Percentiles rank a stretch among this genome's conserved stretches.
Conservation (phyloP, 2,888 invertebrate genomes). For the Cephonodes hylas region DNA sequence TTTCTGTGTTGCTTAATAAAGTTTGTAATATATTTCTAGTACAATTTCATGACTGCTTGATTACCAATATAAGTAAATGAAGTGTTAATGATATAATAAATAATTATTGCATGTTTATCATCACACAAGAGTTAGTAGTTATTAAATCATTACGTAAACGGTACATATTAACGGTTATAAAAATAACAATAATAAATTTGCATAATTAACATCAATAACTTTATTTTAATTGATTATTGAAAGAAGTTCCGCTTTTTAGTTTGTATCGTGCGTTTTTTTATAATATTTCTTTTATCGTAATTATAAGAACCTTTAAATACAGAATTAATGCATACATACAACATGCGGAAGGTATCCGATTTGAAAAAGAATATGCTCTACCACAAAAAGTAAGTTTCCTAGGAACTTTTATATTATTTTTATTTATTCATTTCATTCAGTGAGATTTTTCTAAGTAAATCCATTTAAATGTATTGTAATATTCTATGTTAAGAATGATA, state of each 20-base stretch:
- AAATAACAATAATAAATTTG: slow-evolving; percentile 3
- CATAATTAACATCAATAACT: background rate
- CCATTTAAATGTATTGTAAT: too few species aligned
- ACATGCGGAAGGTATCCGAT: background rate
- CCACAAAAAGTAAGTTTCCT: background rate
- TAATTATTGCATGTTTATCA: background rate
- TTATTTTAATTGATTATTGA: background rate
- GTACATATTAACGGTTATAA: slow-evolving; percentile 1
- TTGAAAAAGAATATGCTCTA: background rate
- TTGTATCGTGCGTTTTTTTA: background rate
- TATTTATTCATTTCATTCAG: too few species aligned
- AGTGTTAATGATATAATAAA: background rate
- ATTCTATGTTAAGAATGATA: too few species aligned
- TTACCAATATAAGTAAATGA: background rate
- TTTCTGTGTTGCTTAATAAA: background rate
- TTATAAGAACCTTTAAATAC: background rate
- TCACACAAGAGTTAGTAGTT: background rate
- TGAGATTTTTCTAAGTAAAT: too few species aligned
- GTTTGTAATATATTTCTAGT: background rate
- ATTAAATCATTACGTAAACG: background rate
- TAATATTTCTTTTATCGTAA: background rate
- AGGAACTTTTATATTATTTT: too few species aligned
- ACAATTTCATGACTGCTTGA: background rate
- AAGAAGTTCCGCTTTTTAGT: background rate
- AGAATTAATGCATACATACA: background rate